These are phyloP conservation scores for Gouania willdenowi DNA, from an alignment of 2,797 vertebrate species.

Conservation along the genomic window DNA sequence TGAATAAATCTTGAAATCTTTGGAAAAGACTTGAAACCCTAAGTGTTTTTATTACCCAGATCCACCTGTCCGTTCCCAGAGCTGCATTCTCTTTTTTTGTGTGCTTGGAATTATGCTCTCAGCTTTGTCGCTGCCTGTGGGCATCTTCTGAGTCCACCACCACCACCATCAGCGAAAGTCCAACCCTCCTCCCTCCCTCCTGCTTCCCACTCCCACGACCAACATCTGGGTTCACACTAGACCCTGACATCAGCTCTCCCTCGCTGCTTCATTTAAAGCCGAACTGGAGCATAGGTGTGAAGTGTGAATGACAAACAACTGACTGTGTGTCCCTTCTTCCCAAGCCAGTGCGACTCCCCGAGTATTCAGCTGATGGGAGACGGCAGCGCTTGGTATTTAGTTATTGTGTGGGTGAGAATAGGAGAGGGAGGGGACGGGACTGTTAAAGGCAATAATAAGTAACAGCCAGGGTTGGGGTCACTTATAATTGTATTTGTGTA, in stretches of 20 bases:
- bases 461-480: too few species aligned
- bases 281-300: conserved; percentile 34
- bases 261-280: conserved; percentile 17
- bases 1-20: conserved; percentile 4
- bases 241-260: conserved; percentile 27
- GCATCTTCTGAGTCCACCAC: conserved; percentile 21
- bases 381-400: conserved; percentile 64
- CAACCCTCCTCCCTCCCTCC: too few species aligned
- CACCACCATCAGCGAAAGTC: conserved; percentile 12
- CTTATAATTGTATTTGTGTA: too few species aligned
- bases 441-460: conserved; percentile 36
- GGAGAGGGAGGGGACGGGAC: conserved; percentile 35
- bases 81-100: conserved; percentile 8
- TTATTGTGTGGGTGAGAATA: conserved; percentile 41
- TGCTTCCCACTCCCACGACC: neutral
- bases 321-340: conserved; percentile 47
- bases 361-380: conserved; percentile 56
- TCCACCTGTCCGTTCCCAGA: conserved; percentile 11
- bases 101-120: conserved; percentile 11
- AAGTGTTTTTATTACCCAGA: conserved; percentile 1
- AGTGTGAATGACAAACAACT: conserved; percentile 57
- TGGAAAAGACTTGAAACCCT: too few species aligned
- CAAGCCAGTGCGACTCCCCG: conserved; percentile 19
- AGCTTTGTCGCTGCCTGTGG: conserved; percentile 17
- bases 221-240: conserved; percentile 23